These are phyloP conservation scores for Neomonachus schauinslandi DNA, from an alignment of 2,113 vertebrate species.

Conservation along the genomic window DNA sequence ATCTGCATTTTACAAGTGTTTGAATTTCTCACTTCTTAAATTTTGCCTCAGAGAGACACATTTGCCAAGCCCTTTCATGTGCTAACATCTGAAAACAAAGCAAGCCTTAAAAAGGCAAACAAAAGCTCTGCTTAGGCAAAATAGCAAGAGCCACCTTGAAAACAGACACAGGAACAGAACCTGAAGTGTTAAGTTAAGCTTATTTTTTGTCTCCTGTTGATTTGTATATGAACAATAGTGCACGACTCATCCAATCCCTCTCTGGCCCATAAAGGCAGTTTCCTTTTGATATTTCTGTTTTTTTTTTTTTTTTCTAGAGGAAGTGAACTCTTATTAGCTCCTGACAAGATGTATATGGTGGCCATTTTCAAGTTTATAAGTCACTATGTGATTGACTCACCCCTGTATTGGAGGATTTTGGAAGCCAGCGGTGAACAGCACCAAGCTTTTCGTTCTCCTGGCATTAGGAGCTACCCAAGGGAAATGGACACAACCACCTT, in stretches of 20 bases:
- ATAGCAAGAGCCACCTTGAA: constrained; percentile 32
- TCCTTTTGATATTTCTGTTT: background rate
- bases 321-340: background rate
- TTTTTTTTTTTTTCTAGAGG: background rate
- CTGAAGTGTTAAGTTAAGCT: background rate
- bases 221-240: background rate
- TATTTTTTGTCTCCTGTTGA: background rate
- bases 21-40: constrained; percentile 57
- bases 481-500: background rate
- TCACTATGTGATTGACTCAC: background rate
- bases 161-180: constrained; percentile 24
- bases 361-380: background rate
- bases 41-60: constrained; percentile 13
- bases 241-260: background rate
- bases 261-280: background rate
- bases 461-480: background rate
- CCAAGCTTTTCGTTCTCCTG: background rate
- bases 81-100: constrained; percentile 52
- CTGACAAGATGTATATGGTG: background rate
- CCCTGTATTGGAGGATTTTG: background rate
- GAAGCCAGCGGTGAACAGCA: background rate
- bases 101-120: constrained; percentile 62
- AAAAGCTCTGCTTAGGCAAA: constrained; percentile 66
- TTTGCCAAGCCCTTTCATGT: constrained; percentile 57
- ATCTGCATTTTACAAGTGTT: constrained; percentile 30